Base-by-base conservation (phyloP, 2,888 invertebrate species). In the Hetaerina titia region DNA sequence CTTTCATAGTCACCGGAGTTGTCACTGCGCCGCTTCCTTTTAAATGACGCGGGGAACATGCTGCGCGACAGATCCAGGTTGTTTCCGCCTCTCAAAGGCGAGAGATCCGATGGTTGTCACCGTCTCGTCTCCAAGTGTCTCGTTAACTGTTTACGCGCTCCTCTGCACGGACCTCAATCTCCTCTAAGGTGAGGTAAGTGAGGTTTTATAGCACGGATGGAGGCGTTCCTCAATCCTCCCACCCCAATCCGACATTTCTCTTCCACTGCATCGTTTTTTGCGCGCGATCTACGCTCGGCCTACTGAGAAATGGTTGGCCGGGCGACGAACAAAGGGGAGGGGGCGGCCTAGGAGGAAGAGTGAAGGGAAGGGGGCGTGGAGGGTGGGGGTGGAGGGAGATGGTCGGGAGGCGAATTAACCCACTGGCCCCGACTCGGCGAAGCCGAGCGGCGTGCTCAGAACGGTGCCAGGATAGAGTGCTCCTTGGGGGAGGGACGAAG, bases 11-110 rank as follows among this genome's bases (percentile, higher is more conserved):
- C 92, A 45, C 92, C 11, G 22, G 56, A 92, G 92, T 92, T 92
- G 92, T 92, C 92, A 92, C 92, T n/a, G 64, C 92, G 81, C 31
- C 69, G 69, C 90, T 45, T 74, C 92, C 92, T 69, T 31, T 31
- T 81, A 22, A 92, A 74, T 56, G 92, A 92, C 92, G 69, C 69
- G 69, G 31, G 74, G 22, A 92, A 74, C 92, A 74, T 74, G 92
- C n/a, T 74, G 92, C 57, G 74, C 92, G 92, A 92, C 92, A 92
- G 92, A 92, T 69, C 92, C 92, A 92, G 92, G 92, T 92, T 92
- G 92, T 92, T 92, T 92, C 92, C 69, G 92, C 92, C 92, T 92
- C 69, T 69, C 58, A 60, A 22, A 90, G 90, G 90, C 69, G 92
- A 69, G 92, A 92, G 69, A 64, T 56, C 45, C 60, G 90, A 90